These are phyloP conservation scores for Galeopterus variegatus DNA, from an alignment of 2,113 vertebrate species.

Conservation along the genomic window DNA sequence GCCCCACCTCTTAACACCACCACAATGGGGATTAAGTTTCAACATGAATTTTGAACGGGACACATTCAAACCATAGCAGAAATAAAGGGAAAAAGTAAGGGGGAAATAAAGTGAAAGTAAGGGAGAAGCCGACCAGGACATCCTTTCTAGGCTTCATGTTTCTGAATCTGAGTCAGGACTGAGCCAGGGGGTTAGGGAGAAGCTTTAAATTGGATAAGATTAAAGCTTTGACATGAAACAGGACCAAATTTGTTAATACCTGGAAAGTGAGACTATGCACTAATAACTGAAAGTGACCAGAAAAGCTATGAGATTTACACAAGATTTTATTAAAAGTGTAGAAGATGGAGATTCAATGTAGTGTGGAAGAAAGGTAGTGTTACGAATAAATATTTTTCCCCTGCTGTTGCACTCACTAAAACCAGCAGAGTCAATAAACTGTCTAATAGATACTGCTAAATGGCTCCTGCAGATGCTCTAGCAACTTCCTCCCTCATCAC, in stretches of 20 bases:
- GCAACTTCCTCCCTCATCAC: background rate
- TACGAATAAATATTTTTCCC: background rate
- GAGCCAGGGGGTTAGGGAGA: background rate
- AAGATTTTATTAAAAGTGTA: background rate
- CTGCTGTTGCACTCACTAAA: background rate
- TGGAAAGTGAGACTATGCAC: slow-evolving; percentile 23
- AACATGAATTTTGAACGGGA: background rate
- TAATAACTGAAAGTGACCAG: slow-evolving; percentile 1
- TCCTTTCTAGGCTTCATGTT: background rate
- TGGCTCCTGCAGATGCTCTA: background rate
- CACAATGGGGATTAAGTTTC: background rate
- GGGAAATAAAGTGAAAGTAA: background rate
- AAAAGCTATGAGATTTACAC: background rate
- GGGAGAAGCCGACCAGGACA: background rate
- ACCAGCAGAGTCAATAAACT: background rate
- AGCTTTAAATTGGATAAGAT: background rate
- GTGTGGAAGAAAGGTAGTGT: background rate
- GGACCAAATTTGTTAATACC: background rate
- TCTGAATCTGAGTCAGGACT: slow-evolving; percentile 18
- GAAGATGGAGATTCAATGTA: background rate
- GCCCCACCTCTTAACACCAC: background rate
- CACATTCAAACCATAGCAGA: background rate
- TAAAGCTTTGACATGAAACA: slow-evolving; percentile 15
- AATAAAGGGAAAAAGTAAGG: background rate
- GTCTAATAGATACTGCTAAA: background rate